Evolutionary conservation across 1,140 invertebrate genomes (phyloP).

Genomic region (Himalopsyche phryganea): DNA sequence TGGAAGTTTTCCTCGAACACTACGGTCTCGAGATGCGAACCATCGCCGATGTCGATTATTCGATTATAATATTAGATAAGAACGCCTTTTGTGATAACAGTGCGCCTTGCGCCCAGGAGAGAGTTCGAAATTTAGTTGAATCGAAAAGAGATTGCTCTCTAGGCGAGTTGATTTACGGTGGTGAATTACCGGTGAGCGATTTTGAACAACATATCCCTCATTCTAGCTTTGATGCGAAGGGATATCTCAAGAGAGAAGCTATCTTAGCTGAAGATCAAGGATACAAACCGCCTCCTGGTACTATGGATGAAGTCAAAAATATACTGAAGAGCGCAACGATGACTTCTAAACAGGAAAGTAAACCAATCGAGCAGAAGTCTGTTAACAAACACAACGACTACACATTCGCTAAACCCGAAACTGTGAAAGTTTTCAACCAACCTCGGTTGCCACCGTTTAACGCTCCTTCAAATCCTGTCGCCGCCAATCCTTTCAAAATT

Average conservation of each 20-base stretch:
- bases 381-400: slow-evolving; percentile 27
- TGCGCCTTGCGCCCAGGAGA: slow-evolving; percentile 56
- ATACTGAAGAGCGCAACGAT: slow-evolving; percentile 39
- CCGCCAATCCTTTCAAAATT: not conserved
- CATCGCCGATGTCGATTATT: slow-evolving; percentile 47
- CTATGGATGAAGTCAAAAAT: slow-evolving; percentile 41
- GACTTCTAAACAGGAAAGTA: slow-evolving; percentile 25
- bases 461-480: too few species aligned
- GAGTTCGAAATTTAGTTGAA: slow-evolving; percentile 64
- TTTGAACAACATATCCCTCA: slow-evolving; percentile 56
- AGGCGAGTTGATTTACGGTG: slow-evolving; percentile 64
- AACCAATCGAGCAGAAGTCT: slow-evolving; percentile 29
- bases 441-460: too few species aligned
- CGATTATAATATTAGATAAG: slow-evolving; percentile 57
- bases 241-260: slow-evolving; percentile 54
- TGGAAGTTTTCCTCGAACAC: slow-evolving; percentile 60
- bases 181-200: slow-evolving; percentile 49
- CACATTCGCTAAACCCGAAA: slow-evolving; percentile 28
- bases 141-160: slow-evolving; percentile 58
- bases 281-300: slow-evolving; percentile 45
- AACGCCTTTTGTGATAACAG: slow-evolving; percentile 57
- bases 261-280: slow-evolving; percentile 56
- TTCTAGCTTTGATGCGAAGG: slow-evolving; percentile 64
- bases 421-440: not conserved
- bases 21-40: slow-evolving; percentile 57